A percentile compares a stretch with the other conserved stretches of the same genome.
These are phyloP conservation scores for Ectemnius cavifrons DNA, from an alignment of 2,888 invertebrate species.

Conservation along the genomic window DNA sequence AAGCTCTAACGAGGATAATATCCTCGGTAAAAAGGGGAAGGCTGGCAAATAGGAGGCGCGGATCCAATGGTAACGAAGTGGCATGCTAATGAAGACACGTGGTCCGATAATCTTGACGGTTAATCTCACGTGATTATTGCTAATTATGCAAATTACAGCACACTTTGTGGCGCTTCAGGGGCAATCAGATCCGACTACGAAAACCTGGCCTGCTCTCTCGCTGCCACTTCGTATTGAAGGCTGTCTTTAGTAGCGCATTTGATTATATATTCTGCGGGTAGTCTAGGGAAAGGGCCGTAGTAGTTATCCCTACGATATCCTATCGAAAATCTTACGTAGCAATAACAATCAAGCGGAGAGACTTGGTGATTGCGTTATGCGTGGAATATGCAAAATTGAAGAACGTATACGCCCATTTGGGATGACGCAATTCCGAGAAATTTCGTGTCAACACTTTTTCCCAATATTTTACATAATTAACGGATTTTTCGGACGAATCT, in stretches of 20 bases:
- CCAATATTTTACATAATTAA: no score
- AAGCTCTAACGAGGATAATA: background rate
- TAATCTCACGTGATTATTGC: slow-evolving; percentile 58
- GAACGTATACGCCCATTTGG: no score
- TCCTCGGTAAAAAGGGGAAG: background rate
- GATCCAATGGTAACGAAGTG: slow-evolving; percentile 15
- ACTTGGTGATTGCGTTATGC: no score
- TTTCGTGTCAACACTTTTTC: no score
- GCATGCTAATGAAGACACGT: slow-evolving; percentile 55
- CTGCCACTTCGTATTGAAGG: slow-evolving; percentile 44
- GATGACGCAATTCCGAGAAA: no score
- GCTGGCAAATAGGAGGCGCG: background rate
- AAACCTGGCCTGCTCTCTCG: slow-evolving; percentile 37
- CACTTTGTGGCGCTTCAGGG: slow-evolving; percentile 47
- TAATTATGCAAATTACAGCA: slow-evolving; percentile 57
- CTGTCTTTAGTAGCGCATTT: slow-evolving; percentile 49
- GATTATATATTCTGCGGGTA: slow-evolving; percentile 11
- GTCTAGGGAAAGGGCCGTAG: slow-evolving; percentile 23
- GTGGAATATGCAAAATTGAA: no score
- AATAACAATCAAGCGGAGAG: no score
- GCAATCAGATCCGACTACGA: slow-evolving; percentile 47
- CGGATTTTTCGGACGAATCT: background rate
- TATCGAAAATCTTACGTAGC: no score
- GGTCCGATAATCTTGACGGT: slow-evolving; percentile 53
- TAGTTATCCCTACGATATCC: slow-evolving; percentile 19